These are phyloP conservation scores for Tenthredo livida DNA, from an alignment of 2,888 invertebrate genomes.

Conservation along the genomic window DNA sequence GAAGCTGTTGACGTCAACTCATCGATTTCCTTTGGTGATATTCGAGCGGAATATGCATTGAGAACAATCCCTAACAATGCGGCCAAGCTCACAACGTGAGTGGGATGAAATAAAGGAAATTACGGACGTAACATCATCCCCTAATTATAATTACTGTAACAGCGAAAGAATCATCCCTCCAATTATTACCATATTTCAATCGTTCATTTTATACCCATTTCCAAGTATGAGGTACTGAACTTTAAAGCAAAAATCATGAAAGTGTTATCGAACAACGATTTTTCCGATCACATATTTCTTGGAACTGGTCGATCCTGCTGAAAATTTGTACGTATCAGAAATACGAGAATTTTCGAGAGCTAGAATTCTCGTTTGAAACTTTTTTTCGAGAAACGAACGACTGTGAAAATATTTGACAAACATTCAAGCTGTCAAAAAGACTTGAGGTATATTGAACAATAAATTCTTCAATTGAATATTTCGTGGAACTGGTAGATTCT, in stretches of 20 bases:
- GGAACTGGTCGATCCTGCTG: neutral
- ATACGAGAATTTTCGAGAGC: neutral
- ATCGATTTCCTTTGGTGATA: constrained; percentile 43
- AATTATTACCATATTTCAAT: neutral
- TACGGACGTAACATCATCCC: neutral
- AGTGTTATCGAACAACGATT: neutral
- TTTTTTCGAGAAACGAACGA: neutral
- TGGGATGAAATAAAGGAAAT: constrained; percentile 1
- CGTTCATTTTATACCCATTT: neutral
- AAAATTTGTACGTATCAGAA: neutral
- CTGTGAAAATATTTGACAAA: neutral
- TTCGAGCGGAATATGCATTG: constrained; percentile 34
- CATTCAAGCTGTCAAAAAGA: neutral
- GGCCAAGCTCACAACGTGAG: neutral
- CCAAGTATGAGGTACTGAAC: neutral
- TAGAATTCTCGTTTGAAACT: neutral
- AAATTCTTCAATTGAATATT: neutral
- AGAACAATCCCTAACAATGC: constrained; percentile 14
- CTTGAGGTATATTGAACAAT: neutral
- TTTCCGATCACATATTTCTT: neutral
- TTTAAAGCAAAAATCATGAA: neutral
- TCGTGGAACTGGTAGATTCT: neutral
- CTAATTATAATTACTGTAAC: neutral
- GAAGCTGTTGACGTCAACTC: constrained; percentile 48
- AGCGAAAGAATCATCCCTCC: neutral